Percentiles rank a stretch among this genome's conserved stretches.
Evolutionary conservation across 2,797 vertebrate species (phyloP).

Genomic region (Eospalax fontanierii): DNA sequence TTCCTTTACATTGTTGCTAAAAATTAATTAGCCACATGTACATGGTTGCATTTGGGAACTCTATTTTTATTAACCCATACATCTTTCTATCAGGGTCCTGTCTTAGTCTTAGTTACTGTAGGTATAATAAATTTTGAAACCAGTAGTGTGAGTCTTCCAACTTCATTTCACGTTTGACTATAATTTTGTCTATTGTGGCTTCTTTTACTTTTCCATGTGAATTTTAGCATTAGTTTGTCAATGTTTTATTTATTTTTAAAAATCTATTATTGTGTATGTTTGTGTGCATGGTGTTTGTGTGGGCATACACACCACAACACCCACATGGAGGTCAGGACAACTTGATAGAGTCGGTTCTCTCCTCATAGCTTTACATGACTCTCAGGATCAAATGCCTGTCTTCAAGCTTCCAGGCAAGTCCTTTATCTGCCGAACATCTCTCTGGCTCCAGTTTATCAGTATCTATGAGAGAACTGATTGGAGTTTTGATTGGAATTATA

Average conservation of each 20-base stretch:
- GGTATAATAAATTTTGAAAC: slow-evolving; percentile 27
- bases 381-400: background rate
- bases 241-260: background rate
- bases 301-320: background rate
- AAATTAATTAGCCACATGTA: background rate
- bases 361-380: background rate
- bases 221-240: slow-evolving; percentile 43
- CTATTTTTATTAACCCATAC: too few species aligned
- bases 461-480: slow-evolving; percentile 33
- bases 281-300: too few species aligned
- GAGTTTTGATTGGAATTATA: slow-evolving; percentile 9
- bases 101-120: slow-evolving; percentile 33
- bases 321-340: background rate
- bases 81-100: slow-evolving; percentile 8
- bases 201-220: slow-evolving; percentile 59
- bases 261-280: background rate
- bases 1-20: slow-evolving; percentile 28
- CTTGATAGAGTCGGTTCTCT: background rate
- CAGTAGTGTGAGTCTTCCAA: background rate
- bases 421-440: background rate
- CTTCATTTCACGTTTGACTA: background rate
- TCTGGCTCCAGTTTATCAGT: background rate
- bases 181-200: slow-evolving; percentile 35
- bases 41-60: slow-evolving; percentile 9
- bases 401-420: background rate